Evolutionary conservation across 2,113 vertebrate genomes (phyloP).

Genomic region (Amphilophus citrinellus): DNA sequence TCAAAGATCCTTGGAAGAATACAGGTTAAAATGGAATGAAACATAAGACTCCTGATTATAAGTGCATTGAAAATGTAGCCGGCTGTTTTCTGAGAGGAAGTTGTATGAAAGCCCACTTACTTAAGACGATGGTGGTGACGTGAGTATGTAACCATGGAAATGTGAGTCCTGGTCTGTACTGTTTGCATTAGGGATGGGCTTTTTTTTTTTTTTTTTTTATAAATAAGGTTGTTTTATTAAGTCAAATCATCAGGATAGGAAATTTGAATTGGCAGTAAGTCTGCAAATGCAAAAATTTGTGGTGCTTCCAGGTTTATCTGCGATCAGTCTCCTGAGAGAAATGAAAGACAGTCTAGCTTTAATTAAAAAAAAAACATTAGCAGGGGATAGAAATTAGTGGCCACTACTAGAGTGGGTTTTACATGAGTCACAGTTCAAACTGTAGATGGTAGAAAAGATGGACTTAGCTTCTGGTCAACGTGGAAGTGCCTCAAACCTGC

Average conservation of each 20-base stretch:
- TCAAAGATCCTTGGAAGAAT: constrained; percentile 74
- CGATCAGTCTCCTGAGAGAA: neutral
- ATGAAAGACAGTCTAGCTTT: neutral
- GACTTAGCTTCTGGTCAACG: neutral
- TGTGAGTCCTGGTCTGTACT: constrained; percentile 41
- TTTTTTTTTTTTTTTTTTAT: neutral
- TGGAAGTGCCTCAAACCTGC: neutral
- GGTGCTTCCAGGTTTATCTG: neutral
- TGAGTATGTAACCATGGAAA: constrained; percentile 53
- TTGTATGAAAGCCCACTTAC: constrained; percentile 69
- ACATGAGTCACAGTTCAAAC: too few relatives aligned
- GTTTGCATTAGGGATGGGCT: constrained; percentile 13
- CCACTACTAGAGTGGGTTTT: too few relatives aligned
- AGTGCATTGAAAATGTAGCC: constrained; percentile 71
- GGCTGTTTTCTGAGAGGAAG: constrained; percentile 73
- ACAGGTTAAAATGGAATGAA: constrained; percentile 73
- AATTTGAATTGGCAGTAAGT: neutral
- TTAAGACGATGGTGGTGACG: constrained; percentile 70
- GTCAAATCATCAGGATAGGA: neutral
- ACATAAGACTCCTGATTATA: constrained; percentile 54
- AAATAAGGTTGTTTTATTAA: neutral
- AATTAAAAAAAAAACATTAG: neutral
- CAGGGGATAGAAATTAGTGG: neutral
- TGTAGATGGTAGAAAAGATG: too few relatives aligned
- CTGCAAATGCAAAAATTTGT: neutral